phyloP scores from a whole-genome alignment of 1,140 invertebrate genomes.

The Zaprionus vittiger region DNA sequence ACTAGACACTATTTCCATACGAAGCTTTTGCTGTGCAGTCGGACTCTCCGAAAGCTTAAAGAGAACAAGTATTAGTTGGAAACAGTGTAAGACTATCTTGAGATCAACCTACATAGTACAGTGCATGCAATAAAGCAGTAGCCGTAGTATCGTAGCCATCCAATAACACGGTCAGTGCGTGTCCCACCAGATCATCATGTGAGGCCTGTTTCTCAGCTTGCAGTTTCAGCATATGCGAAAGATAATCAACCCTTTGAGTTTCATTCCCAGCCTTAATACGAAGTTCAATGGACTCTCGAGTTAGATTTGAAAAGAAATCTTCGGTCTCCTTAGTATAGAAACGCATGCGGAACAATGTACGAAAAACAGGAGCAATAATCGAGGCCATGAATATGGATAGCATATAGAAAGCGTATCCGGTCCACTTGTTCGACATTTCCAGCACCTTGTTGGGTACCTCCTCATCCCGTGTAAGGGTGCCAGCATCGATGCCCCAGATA shows the following conservation, averaged over 20 bases:
- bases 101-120: constrained; percentile 66
- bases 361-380: constrained; percentile 52
- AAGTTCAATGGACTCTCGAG: constrained; percentile 68
- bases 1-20: constrained; percentile 69
- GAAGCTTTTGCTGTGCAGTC: constrained; percentile 58
- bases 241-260: constrained; percentile 72
- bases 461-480: constrained; percentile 56
- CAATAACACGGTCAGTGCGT: constrained; percentile 85
- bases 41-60: constrained; percentile 63
- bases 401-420: constrained; percentile 60
- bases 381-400: constrained; percentile 62
- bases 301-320: constrained; percentile 78
- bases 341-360: constrained; percentile 50
- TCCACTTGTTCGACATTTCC: constrained; percentile 59
- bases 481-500: constrained; percentile 85
- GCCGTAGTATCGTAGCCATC: constrained; percentile 87
- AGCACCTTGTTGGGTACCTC: constrained; percentile 56
- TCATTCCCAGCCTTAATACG: constrained; percentile 83
- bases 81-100: not conserved
- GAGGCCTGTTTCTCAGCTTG: constrained; percentile 83
- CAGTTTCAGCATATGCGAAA: constrained; percentile 81
- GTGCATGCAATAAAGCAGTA: constrained; percentile 61
- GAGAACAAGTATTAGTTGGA: not conserved
- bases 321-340: constrained; percentile 68
- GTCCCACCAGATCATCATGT: constrained; percentile 86